Evolutionary conservation across 2,113 vertebrate species (phyloP).

Genomic region (Mobula birostris): DNA sequence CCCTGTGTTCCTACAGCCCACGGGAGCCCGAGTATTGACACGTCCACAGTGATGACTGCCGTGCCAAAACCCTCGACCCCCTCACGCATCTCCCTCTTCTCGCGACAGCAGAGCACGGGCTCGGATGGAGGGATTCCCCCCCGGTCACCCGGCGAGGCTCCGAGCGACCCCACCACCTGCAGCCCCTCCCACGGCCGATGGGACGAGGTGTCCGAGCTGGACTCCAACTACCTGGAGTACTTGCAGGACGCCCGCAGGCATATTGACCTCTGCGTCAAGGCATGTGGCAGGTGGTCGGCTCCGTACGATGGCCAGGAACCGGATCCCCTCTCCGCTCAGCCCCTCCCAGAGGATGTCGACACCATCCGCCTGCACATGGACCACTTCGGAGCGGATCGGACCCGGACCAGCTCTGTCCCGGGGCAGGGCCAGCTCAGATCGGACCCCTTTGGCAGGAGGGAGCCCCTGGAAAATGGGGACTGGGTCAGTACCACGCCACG

Average conservation of each 20-base stretch:
- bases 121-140: slow-evolving; percentile 48
- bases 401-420: background rate
- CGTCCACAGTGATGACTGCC: slow-evolving; percentile 52
- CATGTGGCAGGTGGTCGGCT: slow-evolving; percentile 83
- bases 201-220: slow-evolving; percentile 68
- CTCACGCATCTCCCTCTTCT: slow-evolving; percentile 80
- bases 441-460: slow-evolving; percentile 43
- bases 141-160: slow-evolving; percentile 51
- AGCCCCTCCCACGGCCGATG: slow-evolving; percentile 63
- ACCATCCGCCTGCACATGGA: slow-evolving; percentile 55
- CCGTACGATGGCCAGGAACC: slow-evolving; percentile 87
- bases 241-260: slow-evolving; percentile 71
- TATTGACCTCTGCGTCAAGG: slow-evolving; percentile 75
- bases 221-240: slow-evolving; percentile 86
- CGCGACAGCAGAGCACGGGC: slow-evolving; percentile 68
- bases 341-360: slow-evolving; percentile 48
- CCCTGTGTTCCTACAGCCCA: slow-evolving; percentile 52
- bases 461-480: slow-evolving; percentile 64
- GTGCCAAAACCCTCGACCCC: slow-evolving; percentile 74
- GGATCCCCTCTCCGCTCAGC: slow-evolving; percentile 50
- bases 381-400: slow-evolving; percentile 52
- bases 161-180: slow-evolving; percentile 46
- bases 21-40: slow-evolving; percentile 71
- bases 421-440: background rate
- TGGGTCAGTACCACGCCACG: slow-evolving; percentile 70